Percentiles rank a stretch among this genome's conserved stretches.
These are phyloP conservation scores for Phaenicophaeus curvirostris DNA, from an alignment of 2,797 vertebrate genomes.

Conservation along the genomic window DNA sequence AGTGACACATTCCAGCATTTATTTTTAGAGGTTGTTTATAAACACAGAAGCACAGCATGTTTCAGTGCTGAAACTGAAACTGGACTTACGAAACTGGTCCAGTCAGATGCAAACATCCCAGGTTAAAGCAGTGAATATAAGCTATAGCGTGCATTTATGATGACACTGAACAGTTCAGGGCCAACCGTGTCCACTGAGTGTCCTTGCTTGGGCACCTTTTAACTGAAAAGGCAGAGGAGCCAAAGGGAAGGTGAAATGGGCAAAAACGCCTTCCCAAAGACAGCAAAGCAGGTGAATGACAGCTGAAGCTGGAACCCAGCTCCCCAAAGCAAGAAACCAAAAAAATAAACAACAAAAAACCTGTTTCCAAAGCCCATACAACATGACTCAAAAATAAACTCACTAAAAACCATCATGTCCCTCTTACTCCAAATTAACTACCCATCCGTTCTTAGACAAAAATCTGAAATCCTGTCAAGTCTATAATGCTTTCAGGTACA, in stretches of 20 bases:
- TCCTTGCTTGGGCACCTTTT: not conserved
- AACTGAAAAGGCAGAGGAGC: not conserved
- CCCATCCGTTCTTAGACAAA: not conserved
- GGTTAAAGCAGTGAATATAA: not conserved
- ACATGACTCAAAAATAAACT: not conserved
- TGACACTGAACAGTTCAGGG: not conserved
- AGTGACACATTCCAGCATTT: not conserved
- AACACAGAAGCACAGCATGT: not conserved
- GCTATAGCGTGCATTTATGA: not conserved
- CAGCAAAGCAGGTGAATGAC: not conserved
- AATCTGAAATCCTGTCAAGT: not conserved
- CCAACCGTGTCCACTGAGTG: accelerated
- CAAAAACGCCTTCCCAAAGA: not conserved
- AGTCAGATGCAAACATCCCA: not conserved
- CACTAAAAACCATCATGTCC: not conserved
- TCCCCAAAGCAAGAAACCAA: not conserved
- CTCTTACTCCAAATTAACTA: not conserved
- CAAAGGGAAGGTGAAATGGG: not conserved
- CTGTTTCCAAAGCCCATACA: not conserved
- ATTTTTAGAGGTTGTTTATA: slow-evolving; percentile 16
- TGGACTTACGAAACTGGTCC: not conserved
- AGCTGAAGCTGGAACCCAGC: not conserved
- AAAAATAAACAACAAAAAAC: too few relatives aligned
- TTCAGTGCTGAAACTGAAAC: not conserved
- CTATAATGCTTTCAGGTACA: not conserved